A percentile compares a stretch with the other conserved stretches of the same genome.
These are phyloP conservation scores for Polyploca ridens DNA, from an alignment of 2,888 invertebrate species.

Conservation along the genomic window DNA sequence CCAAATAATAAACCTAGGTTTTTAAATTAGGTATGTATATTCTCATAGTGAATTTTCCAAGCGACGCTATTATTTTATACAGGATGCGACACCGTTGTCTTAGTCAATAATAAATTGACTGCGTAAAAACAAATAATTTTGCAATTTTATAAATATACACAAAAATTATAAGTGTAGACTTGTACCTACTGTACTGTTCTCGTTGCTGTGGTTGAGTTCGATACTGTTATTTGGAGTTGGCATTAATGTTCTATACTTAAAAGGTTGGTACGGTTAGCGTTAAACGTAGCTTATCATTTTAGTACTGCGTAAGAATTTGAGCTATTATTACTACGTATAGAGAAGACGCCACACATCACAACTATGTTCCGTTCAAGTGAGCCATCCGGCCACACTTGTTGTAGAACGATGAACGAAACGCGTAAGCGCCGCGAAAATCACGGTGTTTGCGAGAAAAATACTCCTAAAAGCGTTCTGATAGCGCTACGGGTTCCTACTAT, in stretches of 20 bases:
- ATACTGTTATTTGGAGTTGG: constrained; percentile 10
- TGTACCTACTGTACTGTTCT: constrained; percentile 1
- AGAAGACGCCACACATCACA: no score
- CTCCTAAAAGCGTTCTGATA: no score
- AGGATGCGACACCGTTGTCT: constrained; percentile 24
- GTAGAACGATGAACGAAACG: no score
- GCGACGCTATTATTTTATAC: constrained; percentile 26
- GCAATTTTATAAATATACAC: not conserved
- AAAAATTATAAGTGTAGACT: constrained; percentile 5
- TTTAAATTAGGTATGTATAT: constrained; percentile 15
- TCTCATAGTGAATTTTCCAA: constrained; percentile 10
- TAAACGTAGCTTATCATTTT: no score
- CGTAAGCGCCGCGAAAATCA: no score
- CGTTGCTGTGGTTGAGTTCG: constrained; percentile 8
- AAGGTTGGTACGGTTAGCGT: no score
- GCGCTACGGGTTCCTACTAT: no score
- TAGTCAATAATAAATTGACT: constrained; percentile 23
- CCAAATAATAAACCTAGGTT: not conserved
- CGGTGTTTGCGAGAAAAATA: no score
- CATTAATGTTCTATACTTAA: not conserved
- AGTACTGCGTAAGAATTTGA: no score
- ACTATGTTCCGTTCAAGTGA: no score
- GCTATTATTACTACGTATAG: no score
- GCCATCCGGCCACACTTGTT: no score
- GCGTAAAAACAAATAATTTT: not conserved